phyloP scores from a whole-genome alignment of 2,888 invertebrate genomes.

The Leucophenga montana region DNA sequence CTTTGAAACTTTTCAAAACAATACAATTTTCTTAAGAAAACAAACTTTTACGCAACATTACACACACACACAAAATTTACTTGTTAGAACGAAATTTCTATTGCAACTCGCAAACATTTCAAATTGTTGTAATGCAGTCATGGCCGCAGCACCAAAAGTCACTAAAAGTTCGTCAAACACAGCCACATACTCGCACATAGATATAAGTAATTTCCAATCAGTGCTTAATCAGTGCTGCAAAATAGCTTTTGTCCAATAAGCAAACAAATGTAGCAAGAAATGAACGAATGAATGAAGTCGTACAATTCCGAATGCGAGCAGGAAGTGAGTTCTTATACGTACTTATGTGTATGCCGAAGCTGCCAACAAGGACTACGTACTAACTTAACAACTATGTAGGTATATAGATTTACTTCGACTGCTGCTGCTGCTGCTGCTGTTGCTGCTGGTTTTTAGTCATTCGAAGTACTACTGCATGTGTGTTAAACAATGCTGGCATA shows the following conservation, averaged over 20 bases:
- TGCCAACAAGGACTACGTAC: not conserved
- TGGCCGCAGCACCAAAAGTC: slow-evolving; percentile 5
- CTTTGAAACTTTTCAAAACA: no score
- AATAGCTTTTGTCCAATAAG: not conserved
- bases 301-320: no score
- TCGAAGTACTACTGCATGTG: not conserved
- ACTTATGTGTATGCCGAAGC: not conserved
- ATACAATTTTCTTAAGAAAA: no score
- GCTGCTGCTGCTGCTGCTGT: no score
- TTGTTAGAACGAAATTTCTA: no score
- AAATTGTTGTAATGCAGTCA: no score
- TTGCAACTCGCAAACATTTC: no score
- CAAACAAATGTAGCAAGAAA: no score
- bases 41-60: no score
- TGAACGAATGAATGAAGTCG: no score
- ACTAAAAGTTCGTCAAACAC: slow-evolving; percentile 10
- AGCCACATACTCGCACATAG: not conserved
- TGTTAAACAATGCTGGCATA: slow-evolving; percentile 52
- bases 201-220: slow-evolving; percentile 21
- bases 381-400: not conserved
- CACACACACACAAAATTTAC: no score
- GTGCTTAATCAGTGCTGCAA: slow-evolving; percentile 27
- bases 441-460: not conserved
- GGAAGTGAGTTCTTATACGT: no score
- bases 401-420: not conserved